Conservation (phyloP, 2,888 invertebrate species). For the Sepiola atlantica region DNA sequence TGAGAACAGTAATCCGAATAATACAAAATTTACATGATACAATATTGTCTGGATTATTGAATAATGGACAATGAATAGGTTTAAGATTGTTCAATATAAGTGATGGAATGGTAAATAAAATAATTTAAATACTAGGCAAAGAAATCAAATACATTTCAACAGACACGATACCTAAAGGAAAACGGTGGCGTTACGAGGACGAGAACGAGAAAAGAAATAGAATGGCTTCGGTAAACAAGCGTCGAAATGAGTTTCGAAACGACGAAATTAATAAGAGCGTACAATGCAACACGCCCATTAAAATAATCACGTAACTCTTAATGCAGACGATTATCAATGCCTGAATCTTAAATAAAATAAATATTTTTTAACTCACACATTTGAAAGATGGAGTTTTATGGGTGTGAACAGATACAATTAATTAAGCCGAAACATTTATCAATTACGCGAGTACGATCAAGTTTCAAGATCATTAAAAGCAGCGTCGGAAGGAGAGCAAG, state of each 20-base stretch:
- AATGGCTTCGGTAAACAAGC: not conserved
- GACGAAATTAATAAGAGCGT: not conserved
- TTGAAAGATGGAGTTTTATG: not conserved
- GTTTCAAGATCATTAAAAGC: not conserved
- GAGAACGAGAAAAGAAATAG: not conserved
- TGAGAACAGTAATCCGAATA: too few species aligned
- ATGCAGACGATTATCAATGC: too few species aligned
- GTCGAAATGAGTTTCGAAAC: not conserved
- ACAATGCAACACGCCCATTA: not conserved
- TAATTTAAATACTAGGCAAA: too few species aligned
- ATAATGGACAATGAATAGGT: too few species aligned
- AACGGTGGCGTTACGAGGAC: not conserved
- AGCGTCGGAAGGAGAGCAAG: not conserved
- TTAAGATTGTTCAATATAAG: too few species aligned
- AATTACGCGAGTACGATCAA: not conserved
- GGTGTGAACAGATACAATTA: slow-evolving; percentile 16
- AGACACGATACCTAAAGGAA: not conserved
- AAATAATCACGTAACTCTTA: not conserved
- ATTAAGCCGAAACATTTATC: not conserved
- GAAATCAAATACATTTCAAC: not conserved
- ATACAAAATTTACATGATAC: not conserved
- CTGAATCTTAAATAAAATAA: not conserved
- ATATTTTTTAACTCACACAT: not conserved
- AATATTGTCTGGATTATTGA: not conserved
- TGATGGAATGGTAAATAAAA: too few species aligned